These are phyloP conservation scores for Phalera bucephala DNA, from an alignment of 2,888 invertebrate species.

Conservation along the genomic window DNA sequence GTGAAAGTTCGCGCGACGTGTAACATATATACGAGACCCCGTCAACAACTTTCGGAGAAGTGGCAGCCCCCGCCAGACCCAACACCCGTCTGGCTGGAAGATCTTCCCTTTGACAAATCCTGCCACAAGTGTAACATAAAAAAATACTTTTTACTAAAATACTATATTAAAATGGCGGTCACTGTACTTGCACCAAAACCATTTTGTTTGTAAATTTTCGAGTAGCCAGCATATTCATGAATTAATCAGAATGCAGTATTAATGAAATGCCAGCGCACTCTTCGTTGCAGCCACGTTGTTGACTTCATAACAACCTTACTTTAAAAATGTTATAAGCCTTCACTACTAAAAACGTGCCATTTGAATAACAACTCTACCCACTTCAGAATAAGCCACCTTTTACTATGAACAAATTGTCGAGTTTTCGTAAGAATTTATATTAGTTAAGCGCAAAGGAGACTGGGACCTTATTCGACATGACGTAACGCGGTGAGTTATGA, in stretches of 20 bases:
- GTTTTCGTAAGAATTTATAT: conserved; percentile 18
- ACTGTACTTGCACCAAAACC: conserved; percentile 10
- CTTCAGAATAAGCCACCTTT: accelerated
- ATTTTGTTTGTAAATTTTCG: conserved; percentile 13
- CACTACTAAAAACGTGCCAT: neutral
- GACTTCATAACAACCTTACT: conserved; percentile 18
- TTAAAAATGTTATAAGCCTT: conserved; percentile 8
- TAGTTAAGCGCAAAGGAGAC: conserved; percentile 17
- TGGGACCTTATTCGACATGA: too few species aligned
- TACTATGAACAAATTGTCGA: neutral
- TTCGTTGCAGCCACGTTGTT: conserved; percentile 8
- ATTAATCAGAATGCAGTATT: conserved; percentile 16
- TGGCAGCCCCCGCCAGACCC: too few species aligned
- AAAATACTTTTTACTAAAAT: neutral
- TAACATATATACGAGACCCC: too few species aligned
- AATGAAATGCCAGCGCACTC: conserved; percentile 6
- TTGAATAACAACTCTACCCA: neutral
- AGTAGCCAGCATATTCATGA: conserved; percentile 13
- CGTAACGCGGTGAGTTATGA: too few species aligned
- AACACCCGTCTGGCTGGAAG: too few species aligned
- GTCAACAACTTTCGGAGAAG: too few species aligned
- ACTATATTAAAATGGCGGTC: conserved; percentile 5
- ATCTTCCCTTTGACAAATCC: too few species aligned
- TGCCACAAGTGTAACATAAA: too few species aligned
- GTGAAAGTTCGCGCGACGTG: too few species aligned